Base-by-base conservation (phyloP, 2,888 invertebrate species). In the Fragum fragum region DNA sequence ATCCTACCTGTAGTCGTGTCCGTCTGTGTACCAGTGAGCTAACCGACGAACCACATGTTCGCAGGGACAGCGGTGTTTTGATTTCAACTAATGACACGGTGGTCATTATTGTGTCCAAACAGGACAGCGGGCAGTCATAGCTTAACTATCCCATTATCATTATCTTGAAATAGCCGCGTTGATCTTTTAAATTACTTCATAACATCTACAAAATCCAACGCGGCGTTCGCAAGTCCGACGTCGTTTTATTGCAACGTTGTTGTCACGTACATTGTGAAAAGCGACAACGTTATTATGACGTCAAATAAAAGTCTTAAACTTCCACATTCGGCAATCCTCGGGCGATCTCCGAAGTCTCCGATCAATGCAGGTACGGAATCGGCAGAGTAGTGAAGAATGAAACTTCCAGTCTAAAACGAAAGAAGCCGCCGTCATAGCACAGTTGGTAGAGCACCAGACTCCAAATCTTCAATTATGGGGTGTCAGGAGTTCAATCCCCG, bases 21-120 rank as follows among this genome's bases (percentile, higher is more conserved):
- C 81, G 69, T 29, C 71, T 73, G 11, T 73, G 72, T 0, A 74
- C 42, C 9, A 82, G 63, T 0, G 75, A 72, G 55, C 73, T 75
- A 23, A 69, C 68, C 16, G 85, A 79, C n/a, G 85, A 81, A 2
- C 81, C 85, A 69, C 85, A 85, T 53, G 85, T 53, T 18, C 85
- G 70, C 14, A 82, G 81, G 6, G 79, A 85, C 28, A 74, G 55
- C 1, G 79, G 79, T 14, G 77, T 59, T 28, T 42, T 53, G 47
- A 74, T 79, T 21, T 85, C 81, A 11, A 77, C 74, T 3, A 82
- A 59, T 29, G 85, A 79, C 53, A 82, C 81, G 16, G 81, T 79
- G 42, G 72, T 79, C 85, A 85, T 85, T 1, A n/a, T 66, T n/a
- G 36, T 42, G 66, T 66, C 66, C 66, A 36, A 18, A 36, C 36